A percentile compares a stretch with the other conserved stretches of the same genome.
These are phyloP conservation scores for Agrenia bidenticulata DNA, from an alignment of 2,888 invertebrate genomes.

Conservation along the genomic window DNA sequence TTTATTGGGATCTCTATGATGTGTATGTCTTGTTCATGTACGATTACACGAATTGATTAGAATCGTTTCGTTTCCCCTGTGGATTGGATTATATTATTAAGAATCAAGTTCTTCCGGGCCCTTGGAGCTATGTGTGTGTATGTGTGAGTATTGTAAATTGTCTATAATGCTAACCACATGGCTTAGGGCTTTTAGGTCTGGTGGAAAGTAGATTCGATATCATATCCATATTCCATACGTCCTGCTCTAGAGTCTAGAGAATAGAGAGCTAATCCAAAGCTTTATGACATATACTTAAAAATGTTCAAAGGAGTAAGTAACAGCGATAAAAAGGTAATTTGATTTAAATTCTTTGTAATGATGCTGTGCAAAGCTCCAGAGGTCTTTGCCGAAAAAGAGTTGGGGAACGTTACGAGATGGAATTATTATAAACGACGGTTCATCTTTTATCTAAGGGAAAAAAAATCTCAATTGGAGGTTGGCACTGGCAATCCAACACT, in stretches of 20 bases:
- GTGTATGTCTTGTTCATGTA: too few relatives aligned
- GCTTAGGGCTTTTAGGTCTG: too few relatives aligned
- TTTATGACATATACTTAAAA: background rate
- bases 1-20: too few relatives aligned
- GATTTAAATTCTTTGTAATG: slow-evolving; percentile 10
- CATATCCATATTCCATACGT: too few relatives aligned
- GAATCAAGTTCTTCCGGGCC: slow-evolving; percentile 14
- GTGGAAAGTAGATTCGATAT: too few relatives aligned
- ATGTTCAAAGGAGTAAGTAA: background rate
- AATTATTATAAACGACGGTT: background rate
- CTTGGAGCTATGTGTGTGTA: slow-evolving; percentile 1
- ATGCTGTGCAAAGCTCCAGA: slow-evolving; percentile 1
- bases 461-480: too few relatives aligned
- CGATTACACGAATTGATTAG: slow-evolving; percentile 2
- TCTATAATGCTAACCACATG: too few relatives aligned
- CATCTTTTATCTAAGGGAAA: background rate
- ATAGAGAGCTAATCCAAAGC: background rate
- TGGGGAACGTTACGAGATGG: background rate
- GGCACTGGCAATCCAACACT: too few relatives aligned
- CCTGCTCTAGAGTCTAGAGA: too few relatives aligned
- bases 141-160: background rate
- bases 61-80: background rate
- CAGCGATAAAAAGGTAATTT: slow-evolving; percentile 11
- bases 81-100: slow-evolving; percentile 5
- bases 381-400: background rate